These are phyloP conservation scores for Girardinichthys multiradiatus DNA, from an alignment of 2,113 vertebrate genomes.

Conservation along the genomic window DNA sequence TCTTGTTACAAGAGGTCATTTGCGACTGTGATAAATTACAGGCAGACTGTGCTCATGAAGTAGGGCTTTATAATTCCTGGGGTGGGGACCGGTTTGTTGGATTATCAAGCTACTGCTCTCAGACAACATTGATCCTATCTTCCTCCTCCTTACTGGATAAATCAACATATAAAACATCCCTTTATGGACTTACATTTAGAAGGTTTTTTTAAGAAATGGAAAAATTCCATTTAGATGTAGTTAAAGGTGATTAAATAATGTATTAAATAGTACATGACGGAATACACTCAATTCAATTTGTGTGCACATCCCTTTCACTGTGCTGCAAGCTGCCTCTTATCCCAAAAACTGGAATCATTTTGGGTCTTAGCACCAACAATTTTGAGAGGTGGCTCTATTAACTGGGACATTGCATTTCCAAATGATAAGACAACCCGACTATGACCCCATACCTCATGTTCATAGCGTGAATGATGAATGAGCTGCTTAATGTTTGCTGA, in stretches of 20 bases:
- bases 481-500: slow-evolving; percentile 65
- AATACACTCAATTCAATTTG: background rate
- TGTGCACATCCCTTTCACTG: background rate
- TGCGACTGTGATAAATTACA: too few relatives aligned
- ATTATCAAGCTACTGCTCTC: too few relatives aligned
- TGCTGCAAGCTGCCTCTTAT: slow-evolving; percentile 12
- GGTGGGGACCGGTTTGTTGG: too few relatives aligned
- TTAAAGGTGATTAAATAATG: background rate
- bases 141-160: too few relatives aligned
- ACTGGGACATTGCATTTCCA: slow-evolving; percentile 13
- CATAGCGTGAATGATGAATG: slow-evolving; percentile 59
- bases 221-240: background rate
- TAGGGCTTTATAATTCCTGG: too few relatives aligned
- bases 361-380: slow-evolving; percentile 26
- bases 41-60: too few relatives aligned
- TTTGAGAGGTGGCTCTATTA: slow-evolving; percentile 36
- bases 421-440: slow-evolving; percentile 17
- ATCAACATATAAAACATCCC: too few relatives aligned
- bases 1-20: too few relatives aligned
- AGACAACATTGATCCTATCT: too few relatives aligned
- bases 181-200: too few relatives aligned
- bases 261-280: background rate
- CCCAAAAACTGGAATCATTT: slow-evolving; percentile 9
- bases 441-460: slow-evolving; percentile 55
- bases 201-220: too few relatives aligned